A percentile compares a stretch with the other conserved stretches of the same genome.
These are phyloP conservation scores for Centruroides sculpturatus DNA, from an alignment of 1,140 invertebrate species.

Conservation along the genomic window DNA sequence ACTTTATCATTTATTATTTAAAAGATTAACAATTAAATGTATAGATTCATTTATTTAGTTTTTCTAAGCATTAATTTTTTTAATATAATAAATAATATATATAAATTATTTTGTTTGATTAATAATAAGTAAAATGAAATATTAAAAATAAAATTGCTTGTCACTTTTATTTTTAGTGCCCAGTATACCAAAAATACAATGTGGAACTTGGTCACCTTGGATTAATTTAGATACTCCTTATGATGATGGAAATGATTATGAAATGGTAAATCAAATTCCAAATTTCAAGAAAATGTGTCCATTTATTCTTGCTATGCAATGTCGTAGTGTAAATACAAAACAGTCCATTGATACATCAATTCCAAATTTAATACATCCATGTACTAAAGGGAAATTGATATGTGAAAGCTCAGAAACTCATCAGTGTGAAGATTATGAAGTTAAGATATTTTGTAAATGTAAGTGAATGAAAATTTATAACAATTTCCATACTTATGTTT, in stretches of 20 bases:
- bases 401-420: not conserved
- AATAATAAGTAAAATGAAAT: too few relatives aligned
- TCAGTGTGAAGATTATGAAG: conserved; percentile 29
- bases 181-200: not conserved
- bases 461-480: not conserved
- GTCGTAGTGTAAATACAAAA: not conserved
- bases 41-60: too few relatives aligned
- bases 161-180: not conserved
- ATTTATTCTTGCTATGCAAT: not conserved
- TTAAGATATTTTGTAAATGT: conserved; percentile 31
- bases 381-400: not conserved
- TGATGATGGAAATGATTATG: conserved; percentile 24
- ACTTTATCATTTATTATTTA: too few relatives aligned
- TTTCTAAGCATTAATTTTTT: too few relatives aligned
- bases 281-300: not conserved
- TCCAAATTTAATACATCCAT: not conserved
- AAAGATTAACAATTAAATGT: too few relatives aligned
- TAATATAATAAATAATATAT: too few relatives aligned
- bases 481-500: too few relatives aligned
- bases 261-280: conserved; percentile 23
- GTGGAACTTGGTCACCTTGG: conserved; percentile 29
- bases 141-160: too few relatives aligned
- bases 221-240: conserved; percentile 24
- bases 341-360: too few relatives aligned
- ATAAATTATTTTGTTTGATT: too few relatives aligned